Evolutionary conservation across 2,113 vertebrate genomes (phyloP), one percentile per base, ranked within the genome.

Genomic region (Rana temporaria): DNA sequence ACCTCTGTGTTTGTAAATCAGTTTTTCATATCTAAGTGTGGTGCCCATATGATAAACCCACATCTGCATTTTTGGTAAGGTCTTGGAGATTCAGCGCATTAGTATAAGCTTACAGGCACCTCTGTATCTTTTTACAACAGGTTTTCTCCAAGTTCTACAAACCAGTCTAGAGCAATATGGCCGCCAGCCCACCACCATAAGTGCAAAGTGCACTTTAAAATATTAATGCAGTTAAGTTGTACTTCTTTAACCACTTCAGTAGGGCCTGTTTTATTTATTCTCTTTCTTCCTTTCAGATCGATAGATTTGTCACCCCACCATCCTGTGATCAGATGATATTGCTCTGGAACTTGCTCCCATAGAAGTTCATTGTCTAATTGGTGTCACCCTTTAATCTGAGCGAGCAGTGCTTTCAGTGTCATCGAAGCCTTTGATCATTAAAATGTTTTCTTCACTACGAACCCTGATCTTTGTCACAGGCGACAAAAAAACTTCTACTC

Each of bases 321-420:
- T 66, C 72, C 55, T 83, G 55, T 83, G 72, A 83, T 83, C 81
- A 83, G 71, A 83, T 48, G 20, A 76, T 52, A 68, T 83, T 75
- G 72, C 81, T 72, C 71, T 20, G 12, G 62, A 67, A 66, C 53
- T 76, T 14, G 18, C 71, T 83, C 38, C 67, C 80, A 52, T 34
- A 42, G 24, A 66, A 74, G 70, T 74, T 75, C 81, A 83, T 75
- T 83, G 76, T 17, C 81, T 83, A 83, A 83, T 83, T 83, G 81
- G 72, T 48, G 71, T 32, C 60, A 19, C 68, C 32, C 72, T 83
- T 76, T 82, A 75, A 82, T 82, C 71, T 60, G 30, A 20, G 26
- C 42, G 55, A 57, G 42, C 30, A n/a, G 26, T 34, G 32, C 62
- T 66, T 71, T 38, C 62, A 52, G 22, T 82, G 69, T 63, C 34